Conservation (phyloP, 2,888 invertebrate genomes). For the Sminthurinus aureus region DNA sequence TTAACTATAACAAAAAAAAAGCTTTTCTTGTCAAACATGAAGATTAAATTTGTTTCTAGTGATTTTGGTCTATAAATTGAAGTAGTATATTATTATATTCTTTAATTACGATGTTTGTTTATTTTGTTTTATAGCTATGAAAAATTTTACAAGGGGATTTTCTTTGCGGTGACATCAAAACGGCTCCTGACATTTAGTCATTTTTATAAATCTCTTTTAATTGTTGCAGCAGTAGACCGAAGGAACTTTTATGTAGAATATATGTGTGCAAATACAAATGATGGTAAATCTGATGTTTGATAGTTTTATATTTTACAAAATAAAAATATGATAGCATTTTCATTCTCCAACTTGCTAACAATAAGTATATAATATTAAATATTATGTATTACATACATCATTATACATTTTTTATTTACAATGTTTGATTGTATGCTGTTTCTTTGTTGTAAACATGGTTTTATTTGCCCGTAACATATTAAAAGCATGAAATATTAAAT, state of each 20-base stretch:
- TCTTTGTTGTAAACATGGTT: neutral
- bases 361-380: too few species aligned
- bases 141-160: slow-evolving; percentile 5
- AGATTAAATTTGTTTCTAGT: neutral
- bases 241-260: slow-evolving; percentile 27
- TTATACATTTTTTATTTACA: neutral
- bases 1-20: neutral
- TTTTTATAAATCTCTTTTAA: slow-evolving; percentile 14
- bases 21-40: neutral
- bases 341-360: neutral
- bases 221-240: neutral
- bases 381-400: neutral
- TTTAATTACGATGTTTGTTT: neutral
- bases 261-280: slow-evolving; percentile 18
- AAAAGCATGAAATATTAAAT: neutral
- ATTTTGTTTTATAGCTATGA: slow-evolving; percentile 16
- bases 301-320: neutral
- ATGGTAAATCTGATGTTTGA: slow-evolving; percentile 4
- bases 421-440: neutral
- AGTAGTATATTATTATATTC: too few species aligned
- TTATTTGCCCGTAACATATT: neutral
- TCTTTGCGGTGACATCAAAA: neutral
- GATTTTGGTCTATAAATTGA: neutral
- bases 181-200: slow-evolving; percentile 10
- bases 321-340: neutral